A percentile compares a stretch with the other conserved stretches of the same genome.
Conservation (phyloP, 2,888 invertebrate genomes). For the Mythimna albipuncta region DNA sequence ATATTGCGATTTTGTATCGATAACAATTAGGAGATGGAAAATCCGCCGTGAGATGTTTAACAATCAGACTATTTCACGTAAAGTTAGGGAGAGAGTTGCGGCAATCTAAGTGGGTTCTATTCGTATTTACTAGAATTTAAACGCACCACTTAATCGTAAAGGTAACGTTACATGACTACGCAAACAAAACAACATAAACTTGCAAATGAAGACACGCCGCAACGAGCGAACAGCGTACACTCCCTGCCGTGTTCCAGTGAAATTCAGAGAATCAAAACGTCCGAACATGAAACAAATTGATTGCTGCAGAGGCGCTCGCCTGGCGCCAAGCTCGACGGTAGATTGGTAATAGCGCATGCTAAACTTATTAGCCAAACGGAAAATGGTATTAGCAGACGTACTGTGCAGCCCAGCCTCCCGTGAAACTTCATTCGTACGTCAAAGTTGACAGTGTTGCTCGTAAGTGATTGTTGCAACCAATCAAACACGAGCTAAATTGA, state of each 20-base stretch:
- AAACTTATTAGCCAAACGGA: conserved; percentile 90
- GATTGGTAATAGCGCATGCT: conserved; percentile 90
- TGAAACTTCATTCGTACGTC: conserved; percentile 86
- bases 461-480: conserved; percentile 89
- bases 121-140: conserved; percentile 60
- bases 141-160: conserved; percentile 64
- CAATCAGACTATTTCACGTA: conserved; percentile 62
- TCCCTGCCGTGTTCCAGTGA: conserved; percentile 77
- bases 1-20: conserved; percentile 88
- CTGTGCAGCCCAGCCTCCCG: conserved; percentile 76
- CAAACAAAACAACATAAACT: conserved; percentile 81
- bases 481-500: conserved; percentile 84
- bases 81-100: conserved; percentile 55
- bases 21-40: conserved; percentile 82
- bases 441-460: conserved; percentile 85
- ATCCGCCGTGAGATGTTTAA: conserved; percentile 70
- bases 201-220: conserved; percentile 84
- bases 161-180: conserved; percentile 72
- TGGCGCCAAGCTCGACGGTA: conserved; percentile 83
- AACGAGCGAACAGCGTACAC: conserved; percentile 76
- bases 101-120: conserved; percentile 53
- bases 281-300: conserved; percentile 89
- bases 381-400: conserved; percentile 89
- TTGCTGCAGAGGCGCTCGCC: conserved; percentile 84
- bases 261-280: conserved; percentile 88